Base-by-base conservation (phyloP, 2,113 vertebrate genomes). In the Heteronetta atricapilla region DNA sequence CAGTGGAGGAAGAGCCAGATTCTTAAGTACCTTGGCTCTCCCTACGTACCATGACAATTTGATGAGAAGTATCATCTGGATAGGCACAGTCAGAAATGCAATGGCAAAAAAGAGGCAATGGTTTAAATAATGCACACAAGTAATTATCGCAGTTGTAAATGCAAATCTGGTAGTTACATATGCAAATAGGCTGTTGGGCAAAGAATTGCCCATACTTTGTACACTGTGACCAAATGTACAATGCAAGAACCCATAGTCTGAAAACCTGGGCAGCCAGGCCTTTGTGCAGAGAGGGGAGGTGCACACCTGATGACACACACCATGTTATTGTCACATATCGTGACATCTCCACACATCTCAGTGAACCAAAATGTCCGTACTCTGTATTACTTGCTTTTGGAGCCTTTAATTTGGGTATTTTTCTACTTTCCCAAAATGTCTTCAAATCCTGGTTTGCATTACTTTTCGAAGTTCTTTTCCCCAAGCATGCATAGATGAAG, bases 311-410 rank as follows among this genome's bases (percentile, higher is more conserved):
- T 58, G 46, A 53, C 19, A 59, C 10, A 42, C 31, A 2, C 5
- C 0, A 0, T 16, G 19, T 6, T 46, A 4, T 4, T 1, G 1
- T 89, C 89, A 80, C 70, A 23, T 46, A 0, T 10, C 1, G 3
- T 60, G 67, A n/a, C 36, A 73, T 14, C 34, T 50, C 53, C 58
- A 44, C 23, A 9, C 15, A 22, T 21, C 20, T 53, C 63, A 77
- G 10, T 18, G 33, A 76, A 40, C 40, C 23, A 70, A 36, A 82
- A 88, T 29, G 38, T 38, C 56, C 34, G 11, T 34, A 23, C 44
- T 58, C 73, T 74, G 80, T 11, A 5, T 55, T 40, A 48, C 63
- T 42, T 66, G 19, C 31, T 70, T 86, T 79, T 50, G 34, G 50
- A 79, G 36, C 23, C 50, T 69, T 93, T 36, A 7, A 60, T 55